These are phyloP conservation scores for Pemphigus obesinymphae DNA, from an alignment of 1,140 invertebrate genomes.

Conservation along the genomic window DNA sequence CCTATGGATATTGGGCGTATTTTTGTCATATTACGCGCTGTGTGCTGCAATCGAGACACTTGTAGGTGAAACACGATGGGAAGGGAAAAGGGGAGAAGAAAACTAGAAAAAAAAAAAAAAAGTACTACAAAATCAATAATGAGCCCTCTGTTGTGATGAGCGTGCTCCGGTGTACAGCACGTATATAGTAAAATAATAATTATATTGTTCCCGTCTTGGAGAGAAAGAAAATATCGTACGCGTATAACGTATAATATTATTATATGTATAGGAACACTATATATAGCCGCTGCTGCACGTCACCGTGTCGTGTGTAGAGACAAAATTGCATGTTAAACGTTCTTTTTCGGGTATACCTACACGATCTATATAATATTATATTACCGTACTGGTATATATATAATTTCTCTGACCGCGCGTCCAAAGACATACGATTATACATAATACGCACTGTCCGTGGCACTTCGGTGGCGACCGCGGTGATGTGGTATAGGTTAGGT, in stretches of 20 bases:
- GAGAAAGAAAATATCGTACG: too few species aligned
- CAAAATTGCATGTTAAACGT: slow-evolving; percentile 1
- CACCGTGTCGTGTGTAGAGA: not conserved
- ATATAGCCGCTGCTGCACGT: not conserved
- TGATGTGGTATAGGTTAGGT: too few species aligned
- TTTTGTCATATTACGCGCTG: too few species aligned
- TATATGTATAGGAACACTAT: too few species aligned
- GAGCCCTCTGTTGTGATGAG: not conserved
- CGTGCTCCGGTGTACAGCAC: too few species aligned
- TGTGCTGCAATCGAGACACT: not conserved
- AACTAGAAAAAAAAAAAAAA: too few species aligned
- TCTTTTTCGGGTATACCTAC: not conserved
- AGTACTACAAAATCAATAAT: slow-evolving; percentile 1
- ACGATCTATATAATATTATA: too few species aligned
- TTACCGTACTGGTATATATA: too few species aligned
- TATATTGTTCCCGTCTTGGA: not conserved
- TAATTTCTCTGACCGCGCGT: too few species aligned
- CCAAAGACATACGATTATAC: too few species aligned
- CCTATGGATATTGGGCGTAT: not conserved
- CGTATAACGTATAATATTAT: too few species aligned
- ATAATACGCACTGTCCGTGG: too few species aligned
- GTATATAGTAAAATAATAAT: not conserved
- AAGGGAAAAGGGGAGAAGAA: not conserved
- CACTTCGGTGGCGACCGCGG: not conserved
- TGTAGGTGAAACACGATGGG: not conserved